phyloP scores from a whole-genome alignment of 2,888 invertebrate genomes.

The Trypoxylon attenuatum region DNA sequence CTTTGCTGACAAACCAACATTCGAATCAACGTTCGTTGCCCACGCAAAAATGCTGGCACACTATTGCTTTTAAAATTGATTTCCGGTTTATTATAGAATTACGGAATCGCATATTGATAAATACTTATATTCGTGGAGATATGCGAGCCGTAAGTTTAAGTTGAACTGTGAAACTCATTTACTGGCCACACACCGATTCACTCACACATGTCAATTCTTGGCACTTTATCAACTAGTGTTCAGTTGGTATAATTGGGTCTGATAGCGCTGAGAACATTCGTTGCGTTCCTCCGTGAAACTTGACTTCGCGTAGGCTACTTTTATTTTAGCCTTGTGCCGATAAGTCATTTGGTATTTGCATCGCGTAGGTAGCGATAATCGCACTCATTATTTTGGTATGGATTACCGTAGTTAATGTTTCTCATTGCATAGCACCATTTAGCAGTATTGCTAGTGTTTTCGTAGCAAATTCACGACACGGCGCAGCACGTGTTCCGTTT shows the following conservation, averaged over 20 bases:
- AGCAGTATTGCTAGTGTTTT: not conserved
- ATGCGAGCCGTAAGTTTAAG: too few species aligned
- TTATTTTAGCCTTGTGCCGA: not conserved
- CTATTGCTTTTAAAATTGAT: too few species aligned
- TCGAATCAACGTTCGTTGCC: too few species aligned
- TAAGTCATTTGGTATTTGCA: not conserved
- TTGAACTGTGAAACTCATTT: too few species aligned
- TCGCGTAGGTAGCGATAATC: not conserved
- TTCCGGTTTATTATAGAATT: too few species aligned
- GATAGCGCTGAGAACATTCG: not conserved
- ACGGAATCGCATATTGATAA: too few species aligned
- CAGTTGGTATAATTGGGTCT: not conserved
- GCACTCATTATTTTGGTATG: not conserved
- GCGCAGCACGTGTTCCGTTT: too few species aligned
- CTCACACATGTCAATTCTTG: not conserved
- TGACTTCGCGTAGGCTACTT: not conserved
- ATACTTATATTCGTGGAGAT: too few species aligned
- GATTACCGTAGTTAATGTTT: not conserved
- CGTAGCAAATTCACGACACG: too few species aligned
- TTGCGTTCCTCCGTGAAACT: not conserved
- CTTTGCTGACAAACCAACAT: too few species aligned
- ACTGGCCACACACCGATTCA: too few species aligned
- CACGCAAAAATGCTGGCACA: too few species aligned
- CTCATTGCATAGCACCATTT: not conserved
- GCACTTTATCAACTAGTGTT: not conserved